Base-by-base conservation (phyloP, 2,797 vertebrate genomes). In the Columba guinea region DNA sequence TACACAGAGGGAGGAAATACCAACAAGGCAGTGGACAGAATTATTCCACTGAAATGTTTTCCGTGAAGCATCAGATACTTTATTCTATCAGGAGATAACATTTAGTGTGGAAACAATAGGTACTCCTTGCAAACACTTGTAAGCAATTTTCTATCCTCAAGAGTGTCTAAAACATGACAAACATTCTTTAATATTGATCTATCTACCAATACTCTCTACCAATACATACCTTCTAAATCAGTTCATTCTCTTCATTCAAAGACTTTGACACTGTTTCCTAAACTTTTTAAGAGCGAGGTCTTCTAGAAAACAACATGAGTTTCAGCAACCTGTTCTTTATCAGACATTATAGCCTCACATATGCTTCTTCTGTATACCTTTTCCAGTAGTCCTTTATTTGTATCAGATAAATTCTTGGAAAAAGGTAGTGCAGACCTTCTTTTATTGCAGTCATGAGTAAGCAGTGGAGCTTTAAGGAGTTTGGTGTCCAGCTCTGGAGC, bases 301-400 rank as follows among this genome's bases (percentile, higher is more conserved):
- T 78, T 73, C 32, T 34, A 53, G 69, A 67, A 85, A 49, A 41
- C 53, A 71, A 8, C 16, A 53, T 41, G 23, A 55, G 7, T 79
- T 94, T 79, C 24, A 83, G 71, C 19, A 55, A 1, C 22, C 17
- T 71, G 4, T 7, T 78, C 15, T 64, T 84, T 75, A 30, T 80
- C 30, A 60, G 56, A 15, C 9, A 5, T 39, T 62, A 21, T 24
- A 77, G 30, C 10, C 26, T 18, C 12, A 32, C 9, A 6, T 19
- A 21, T 0, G 0, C 6, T 44, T 92, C 16, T 73, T 19, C 39
- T 82, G 11, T 37, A 67, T 2, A 9, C 8, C 1, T n/a, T 59
- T 78, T 70, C 48, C 39, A 71, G 53, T 13, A 64, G 28, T 64
- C 28, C 4, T 69, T 85, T 64, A 52, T 87, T 87, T 2, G 3